Conservation (phyloP, 2,888 invertebrate species). For the Mechanitis mazaeus region DNA sequence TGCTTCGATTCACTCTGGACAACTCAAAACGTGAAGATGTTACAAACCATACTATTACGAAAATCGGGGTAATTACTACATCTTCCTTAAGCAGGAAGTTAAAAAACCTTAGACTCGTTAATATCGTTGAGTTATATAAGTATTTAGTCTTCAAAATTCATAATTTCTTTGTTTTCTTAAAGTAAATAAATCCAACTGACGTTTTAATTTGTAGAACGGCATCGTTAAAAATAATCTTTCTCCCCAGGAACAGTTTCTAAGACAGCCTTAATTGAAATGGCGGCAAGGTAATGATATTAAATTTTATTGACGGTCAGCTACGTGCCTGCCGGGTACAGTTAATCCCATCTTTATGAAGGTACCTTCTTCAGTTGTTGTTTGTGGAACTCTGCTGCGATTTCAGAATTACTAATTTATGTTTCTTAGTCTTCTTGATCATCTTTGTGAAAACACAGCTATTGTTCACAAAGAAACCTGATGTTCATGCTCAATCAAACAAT, state of each 20-base stretch:
- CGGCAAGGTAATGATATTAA: slow-evolving; percentile 30
- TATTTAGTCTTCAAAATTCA: not conserved
- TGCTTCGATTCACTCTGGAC: too few relatives aligned
- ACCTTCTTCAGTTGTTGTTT: not conserved
- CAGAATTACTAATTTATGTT: not conserved
- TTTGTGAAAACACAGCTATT: too few relatives aligned
- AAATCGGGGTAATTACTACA: too few relatives aligned
- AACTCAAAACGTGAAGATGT: too few relatives aligned
- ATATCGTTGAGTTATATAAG: too few relatives aligned
- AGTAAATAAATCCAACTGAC: slow-evolving; percentile 3
- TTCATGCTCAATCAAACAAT: too few relatives aligned
- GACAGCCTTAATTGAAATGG: slow-evolving; percentile 35
- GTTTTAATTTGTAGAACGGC: slow-evolving; percentile 7
- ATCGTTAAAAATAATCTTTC: slow-evolving; percentile 6
- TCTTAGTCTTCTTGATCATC: not conserved
- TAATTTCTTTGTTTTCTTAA: not conserved
- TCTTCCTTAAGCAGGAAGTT: too few relatives aligned
- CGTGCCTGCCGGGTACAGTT: slow-evolving; percentile 17
- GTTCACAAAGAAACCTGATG: too few relatives aligned
- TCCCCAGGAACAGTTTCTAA: slow-evolving; percentile 19
- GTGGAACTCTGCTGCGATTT: not conserved
- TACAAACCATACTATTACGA: too few relatives aligned
- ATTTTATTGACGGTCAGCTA: slow-evolving; percentile 37
- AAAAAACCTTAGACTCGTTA: too few relatives aligned
- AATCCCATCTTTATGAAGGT: slow-evolving; percentile 18